These are phyloP conservation scores for Julus scandinavius DNA, from an alignment of 2,888 invertebrate species.

Conservation along the genomic window DNA sequence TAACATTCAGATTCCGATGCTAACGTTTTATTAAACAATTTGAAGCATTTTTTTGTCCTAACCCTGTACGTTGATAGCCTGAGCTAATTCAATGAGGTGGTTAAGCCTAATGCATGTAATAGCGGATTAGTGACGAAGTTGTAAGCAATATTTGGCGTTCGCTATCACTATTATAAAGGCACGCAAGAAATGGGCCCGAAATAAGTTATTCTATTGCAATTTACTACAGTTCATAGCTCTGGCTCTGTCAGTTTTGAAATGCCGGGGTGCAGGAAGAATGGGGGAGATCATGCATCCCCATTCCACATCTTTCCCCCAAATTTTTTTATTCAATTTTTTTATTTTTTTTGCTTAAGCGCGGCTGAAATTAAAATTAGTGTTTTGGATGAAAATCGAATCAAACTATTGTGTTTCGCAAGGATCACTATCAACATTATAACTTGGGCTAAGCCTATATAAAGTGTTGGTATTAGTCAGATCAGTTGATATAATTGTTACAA, in stretches of 20 bases:
- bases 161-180: background rate
- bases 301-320: background rate
- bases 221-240: conserved; percentile 3
- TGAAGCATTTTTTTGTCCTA: conserved; percentile 1
- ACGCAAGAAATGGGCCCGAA: background rate
- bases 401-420: background rate
- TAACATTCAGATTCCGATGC: background rate
- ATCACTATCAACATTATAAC: background rate
- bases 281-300: background rate
- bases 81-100: conserved; percentile 33
- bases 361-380: background rate
- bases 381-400: background rate
- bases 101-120: conserved; percentile 36
- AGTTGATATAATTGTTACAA: background rate
- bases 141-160: background rate
- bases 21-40: conserved; percentile 36
- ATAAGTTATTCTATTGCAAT: background rate
- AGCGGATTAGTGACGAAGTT: background rate
- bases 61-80: conserved; percentile 10
- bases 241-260: conserved; percentile 25
- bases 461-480: background rate
- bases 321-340: background rate
- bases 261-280: background rate
- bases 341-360: background rate
- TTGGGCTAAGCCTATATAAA: background rate